A percentile compares a stretch with the other conserved stretches of the same genome.
Conservation (phyloP, 2,797 vertebrate genomes). For the Crenuchus spilurus region DNA sequence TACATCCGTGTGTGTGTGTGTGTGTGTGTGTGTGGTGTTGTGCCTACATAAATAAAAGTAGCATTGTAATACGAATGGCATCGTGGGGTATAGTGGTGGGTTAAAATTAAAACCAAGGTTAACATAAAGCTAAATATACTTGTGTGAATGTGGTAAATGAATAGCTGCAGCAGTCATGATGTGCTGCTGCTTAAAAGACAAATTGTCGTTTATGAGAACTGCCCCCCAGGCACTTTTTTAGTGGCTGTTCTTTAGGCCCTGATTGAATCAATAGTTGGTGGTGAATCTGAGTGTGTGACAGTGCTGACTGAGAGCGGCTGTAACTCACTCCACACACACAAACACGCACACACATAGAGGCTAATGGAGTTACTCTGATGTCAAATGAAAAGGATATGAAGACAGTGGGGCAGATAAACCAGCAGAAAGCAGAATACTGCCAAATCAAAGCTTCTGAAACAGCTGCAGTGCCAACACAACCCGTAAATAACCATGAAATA, state of each 20-base stretch:
- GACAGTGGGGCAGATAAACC: constrained; percentile 66
- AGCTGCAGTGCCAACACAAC: neutral
- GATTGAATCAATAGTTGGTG: constrained; percentile 73
- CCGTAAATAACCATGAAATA: constrained; percentile 20
- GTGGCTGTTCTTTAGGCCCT: constrained; percentile 68
- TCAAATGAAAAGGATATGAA: constrained; percentile 64
- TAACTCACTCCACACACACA: constrained; percentile 67
- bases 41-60: neutral
- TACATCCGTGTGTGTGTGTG: constrained; percentile 9
- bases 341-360: constrained; percentile 46
- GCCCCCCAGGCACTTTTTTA: constrained; percentile 61
- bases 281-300: constrained; percentile 64
- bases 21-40: constrained; percentile 31
- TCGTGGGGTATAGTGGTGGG: too few species aligned
- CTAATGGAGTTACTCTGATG: constrained; percentile 75
- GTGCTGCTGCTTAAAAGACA: constrained; percentile 64
- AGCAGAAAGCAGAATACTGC: constrained; percentile 60
- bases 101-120: neutral
- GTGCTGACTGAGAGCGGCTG: constrained; percentile 65
- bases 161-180: constrained; percentile 53
- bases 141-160: constrained; percentile 43
- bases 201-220: constrained; percentile 65
- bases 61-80: too few species aligned
- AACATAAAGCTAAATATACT: too few species aligned
- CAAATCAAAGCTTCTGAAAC: neutral